Conservation (phyloP, 2,113 vertebrate genomes). For the Madoqua kirkii region DNA sequence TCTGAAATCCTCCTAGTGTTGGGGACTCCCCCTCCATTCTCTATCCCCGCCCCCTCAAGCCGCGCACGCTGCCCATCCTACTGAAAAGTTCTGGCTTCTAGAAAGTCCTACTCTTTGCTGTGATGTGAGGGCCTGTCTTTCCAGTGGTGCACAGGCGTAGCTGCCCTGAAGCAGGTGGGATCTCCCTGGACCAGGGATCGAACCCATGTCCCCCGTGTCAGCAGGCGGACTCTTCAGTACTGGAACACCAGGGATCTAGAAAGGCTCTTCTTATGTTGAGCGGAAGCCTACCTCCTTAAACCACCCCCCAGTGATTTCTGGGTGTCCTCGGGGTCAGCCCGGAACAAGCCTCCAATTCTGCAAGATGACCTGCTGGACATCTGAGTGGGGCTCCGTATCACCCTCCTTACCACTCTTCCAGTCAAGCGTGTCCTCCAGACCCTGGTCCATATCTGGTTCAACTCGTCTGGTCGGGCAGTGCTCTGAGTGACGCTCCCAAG, state of each 20-base stretch:
- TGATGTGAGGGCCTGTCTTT: background rate
- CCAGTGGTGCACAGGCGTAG: fast-evolving
- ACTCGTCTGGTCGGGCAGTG: background rate
- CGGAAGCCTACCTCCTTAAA: background rate
- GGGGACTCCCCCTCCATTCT: background rate
- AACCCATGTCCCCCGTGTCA: fast-evolving
- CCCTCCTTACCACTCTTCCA: background rate
- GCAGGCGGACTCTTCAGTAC: background rate
- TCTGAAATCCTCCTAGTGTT: background rate
- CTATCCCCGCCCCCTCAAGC: too few relatives aligned
- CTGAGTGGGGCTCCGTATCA: fast-evolving
- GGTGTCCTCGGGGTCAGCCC: background rate
- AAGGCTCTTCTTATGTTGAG: background rate
- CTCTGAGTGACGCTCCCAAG: fast-evolving
- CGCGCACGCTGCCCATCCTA: too few relatives aligned
- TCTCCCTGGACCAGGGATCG: background rate
- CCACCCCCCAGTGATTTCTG: too few relatives aligned
- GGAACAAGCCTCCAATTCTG: background rate
- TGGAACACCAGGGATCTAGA: background rate
- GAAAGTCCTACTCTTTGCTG: background rate
- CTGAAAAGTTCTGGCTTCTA: background rate
- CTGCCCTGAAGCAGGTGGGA: background rate
- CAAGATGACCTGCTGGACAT: too few relatives aligned
- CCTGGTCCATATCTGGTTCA: fast-evolving
- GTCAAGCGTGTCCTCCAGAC: background rate